Conservation (phyloP, 1,140 invertebrate species). For the Ostrea edulis region DNA sequence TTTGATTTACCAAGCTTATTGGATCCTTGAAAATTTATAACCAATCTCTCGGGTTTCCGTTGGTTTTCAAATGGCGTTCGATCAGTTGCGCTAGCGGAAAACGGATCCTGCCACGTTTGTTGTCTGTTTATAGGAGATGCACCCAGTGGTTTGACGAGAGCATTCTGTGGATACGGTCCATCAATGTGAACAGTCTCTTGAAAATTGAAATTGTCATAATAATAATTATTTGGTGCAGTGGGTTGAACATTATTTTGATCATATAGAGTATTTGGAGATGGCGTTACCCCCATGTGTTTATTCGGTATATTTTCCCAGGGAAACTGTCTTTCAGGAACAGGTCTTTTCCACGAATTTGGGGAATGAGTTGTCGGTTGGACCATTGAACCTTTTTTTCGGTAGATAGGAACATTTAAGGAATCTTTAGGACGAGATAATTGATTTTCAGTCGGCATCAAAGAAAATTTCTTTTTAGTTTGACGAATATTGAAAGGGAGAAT, state of each 20-base stretch:
- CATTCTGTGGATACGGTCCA: neutral
- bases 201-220: neutral
- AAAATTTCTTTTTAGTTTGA: constrained; percentile 5
- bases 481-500: neutral
- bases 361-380: neutral
- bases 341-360: constrained; percentile 16
- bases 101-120: neutral
- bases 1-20: neutral
- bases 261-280: neutral
- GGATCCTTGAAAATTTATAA: neutral
- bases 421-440: neutral
- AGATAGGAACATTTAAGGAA: neutral
- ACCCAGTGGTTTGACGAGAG: neutral
- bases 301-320: constrained; percentile 8
- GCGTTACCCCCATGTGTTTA: neutral
- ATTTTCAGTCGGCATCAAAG: constrained; percentile 1
- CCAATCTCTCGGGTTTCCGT: neutral
- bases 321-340: constrained; percentile 5
- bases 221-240: neutral
- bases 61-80: neutral
- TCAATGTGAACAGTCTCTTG: neutral
- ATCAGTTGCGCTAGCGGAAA: neutral
- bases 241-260: neutral
- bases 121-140: neutral
- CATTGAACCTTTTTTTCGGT: neutral